A percentile compares a stretch with the other conserved stretches of the same genome.
Conservation (phyloP, 53 echinoderm and acorn worm species). For the Apostichopus leukothele region DNA sequence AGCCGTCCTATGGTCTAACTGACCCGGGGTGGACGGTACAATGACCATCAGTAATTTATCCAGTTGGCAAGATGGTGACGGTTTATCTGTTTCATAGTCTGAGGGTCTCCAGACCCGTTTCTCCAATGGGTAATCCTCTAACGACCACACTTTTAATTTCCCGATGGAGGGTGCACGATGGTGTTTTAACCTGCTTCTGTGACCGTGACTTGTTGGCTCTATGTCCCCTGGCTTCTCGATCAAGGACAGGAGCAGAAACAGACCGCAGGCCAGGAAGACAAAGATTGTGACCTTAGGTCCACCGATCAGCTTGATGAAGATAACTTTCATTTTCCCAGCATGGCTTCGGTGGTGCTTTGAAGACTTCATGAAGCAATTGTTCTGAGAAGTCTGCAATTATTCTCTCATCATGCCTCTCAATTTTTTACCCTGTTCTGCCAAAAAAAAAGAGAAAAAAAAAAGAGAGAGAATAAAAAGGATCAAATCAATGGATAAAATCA, state of each 20-base stretch:
- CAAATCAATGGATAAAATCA: too few species aligned
- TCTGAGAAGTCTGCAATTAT: not conserved
- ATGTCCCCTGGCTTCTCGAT: constrained; percentile 43
- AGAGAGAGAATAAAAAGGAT: too few species aligned
- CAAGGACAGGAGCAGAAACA: constrained; percentile 58
- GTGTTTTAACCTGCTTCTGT: not conserved
- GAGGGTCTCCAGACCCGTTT: constrained; percentile 32
- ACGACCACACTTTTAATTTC: not conserved
- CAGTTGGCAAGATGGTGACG: constrained; percentile 52
- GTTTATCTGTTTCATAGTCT: constrained; percentile 17
- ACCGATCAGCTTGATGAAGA: constrained; percentile 61
- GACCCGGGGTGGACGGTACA: constrained; percentile 80
- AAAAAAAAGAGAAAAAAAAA: too few species aligned
- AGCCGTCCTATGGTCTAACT: constrained; percentile 67
- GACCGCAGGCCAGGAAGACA: constrained; percentile 59
- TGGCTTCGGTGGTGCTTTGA: not conserved
- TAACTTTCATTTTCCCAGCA: constrained; percentile 60
- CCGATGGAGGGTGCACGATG: not conserved
- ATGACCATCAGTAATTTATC: constrained; percentile 69
- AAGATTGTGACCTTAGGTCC: constrained; percentile 57
- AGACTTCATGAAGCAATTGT: constrained; percentile 12
- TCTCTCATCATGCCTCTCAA: not conserved
- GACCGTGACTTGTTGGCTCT: not conserved
- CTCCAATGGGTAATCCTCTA: not conserved
- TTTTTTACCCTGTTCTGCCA: too few species aligned